Percentiles rank a stretch among this genome's conserved stretches.
Evolutionary conservation across 1,140 invertebrate genomes (phyloP).

Genomic region (Himalopsyche phryganea): DNA sequence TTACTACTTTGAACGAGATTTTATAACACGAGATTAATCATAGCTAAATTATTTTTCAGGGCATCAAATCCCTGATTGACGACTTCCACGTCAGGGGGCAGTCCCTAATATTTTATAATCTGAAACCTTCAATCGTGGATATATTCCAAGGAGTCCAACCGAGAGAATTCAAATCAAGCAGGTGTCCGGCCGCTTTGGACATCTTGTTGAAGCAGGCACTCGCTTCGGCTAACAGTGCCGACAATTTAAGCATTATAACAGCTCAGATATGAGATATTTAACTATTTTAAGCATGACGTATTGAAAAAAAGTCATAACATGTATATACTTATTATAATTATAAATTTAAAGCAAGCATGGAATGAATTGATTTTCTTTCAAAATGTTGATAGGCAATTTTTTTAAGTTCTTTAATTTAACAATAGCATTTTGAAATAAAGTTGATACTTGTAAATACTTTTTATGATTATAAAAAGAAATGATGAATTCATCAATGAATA

Average conservation of each 20-base stretch:
- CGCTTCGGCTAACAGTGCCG: constrained; percentile 3
- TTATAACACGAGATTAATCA: too few relatives aligned
- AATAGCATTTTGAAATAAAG: too few relatives aligned
- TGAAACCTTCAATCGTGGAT: constrained; percentile 66
- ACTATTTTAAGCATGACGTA: neutral
- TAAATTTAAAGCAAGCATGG: too few relatives aligned
- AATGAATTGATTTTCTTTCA: too few relatives aligned
- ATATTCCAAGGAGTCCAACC: constrained; percentile 70
- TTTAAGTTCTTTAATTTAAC: too few relatives aligned
- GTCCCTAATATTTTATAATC: constrained; percentile 69
- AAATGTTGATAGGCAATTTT: too few relatives aligned
- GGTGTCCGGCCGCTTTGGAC: constrained; percentile 61
- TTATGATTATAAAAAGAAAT: too few relatives aligned
- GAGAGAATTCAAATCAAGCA: constrained; percentile 61
- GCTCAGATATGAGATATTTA: neutral
- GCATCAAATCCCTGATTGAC: constrained; percentile 69
- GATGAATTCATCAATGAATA: too few relatives aligned
- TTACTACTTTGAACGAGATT: too few relatives aligned
- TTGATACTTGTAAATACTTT: too few relatives aligned
- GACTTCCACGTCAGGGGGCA: constrained; percentile 71
- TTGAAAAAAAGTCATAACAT: too few relatives aligned
- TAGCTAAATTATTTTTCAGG: constrained; percentile 48
- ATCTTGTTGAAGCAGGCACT: constrained; percentile 52
- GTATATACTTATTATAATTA: too few relatives aligned
- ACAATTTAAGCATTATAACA: neutral